These are phyloP conservation scores for Caenorhabditis briggsae DNA, from an alignment of 1,140 invertebrate species.

Conservation along the genomic window DNA sequence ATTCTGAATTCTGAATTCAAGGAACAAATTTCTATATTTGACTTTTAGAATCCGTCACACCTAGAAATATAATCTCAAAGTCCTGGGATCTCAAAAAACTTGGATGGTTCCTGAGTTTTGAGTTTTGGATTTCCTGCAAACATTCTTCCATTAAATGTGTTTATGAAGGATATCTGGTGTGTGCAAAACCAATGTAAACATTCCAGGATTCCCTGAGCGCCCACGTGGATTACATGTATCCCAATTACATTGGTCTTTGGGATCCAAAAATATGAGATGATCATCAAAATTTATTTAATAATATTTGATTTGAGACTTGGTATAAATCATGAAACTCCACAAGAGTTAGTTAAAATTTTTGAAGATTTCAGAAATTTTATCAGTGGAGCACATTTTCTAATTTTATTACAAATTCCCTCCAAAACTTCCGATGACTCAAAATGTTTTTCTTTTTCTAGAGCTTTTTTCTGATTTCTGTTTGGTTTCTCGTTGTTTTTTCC, in stretches of 20 bases:
- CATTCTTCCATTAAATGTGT: neutral
- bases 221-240: neutral
- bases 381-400: neutral
- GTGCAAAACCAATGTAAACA: slow-evolving; percentile 2
- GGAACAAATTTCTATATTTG: no score
- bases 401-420: neutral
- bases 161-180: neutral
- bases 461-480: neutral
- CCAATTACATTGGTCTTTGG: neutral
- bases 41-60: no score
- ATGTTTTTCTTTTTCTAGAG: neutral
- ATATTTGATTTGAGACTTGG: no score
- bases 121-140: slow-evolving; percentile 22
- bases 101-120: neutral
- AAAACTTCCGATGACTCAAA: slow-evolving; percentile 3
- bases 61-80: no score
- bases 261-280: no score
- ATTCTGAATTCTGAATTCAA: no score
- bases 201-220: neutral
- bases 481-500: neutral
- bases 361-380: no score
- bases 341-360: no score
- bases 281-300: no score
- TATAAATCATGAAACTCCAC: no score
- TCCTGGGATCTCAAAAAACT: no score